phyloP scores from a whole-genome alignment of 1,140 invertebrate genomes.

The Pteromalus puparum region DNA sequence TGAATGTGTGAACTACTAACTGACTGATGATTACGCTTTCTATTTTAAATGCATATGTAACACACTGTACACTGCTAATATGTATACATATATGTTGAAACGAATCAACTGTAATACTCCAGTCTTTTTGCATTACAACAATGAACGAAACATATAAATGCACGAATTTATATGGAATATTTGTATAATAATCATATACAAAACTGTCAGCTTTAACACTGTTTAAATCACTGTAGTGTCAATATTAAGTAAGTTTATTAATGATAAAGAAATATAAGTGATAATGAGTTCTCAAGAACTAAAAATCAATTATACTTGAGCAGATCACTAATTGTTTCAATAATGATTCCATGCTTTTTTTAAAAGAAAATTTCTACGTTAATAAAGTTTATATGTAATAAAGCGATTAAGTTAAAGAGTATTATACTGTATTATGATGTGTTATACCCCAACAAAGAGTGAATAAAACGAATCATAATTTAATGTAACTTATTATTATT shows the following conservation, averaged over 20 bases:
- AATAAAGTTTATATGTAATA: not conserved
- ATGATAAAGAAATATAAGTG: not conserved
- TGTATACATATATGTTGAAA: slow-evolving; percentile 10
- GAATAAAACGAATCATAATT: not conserved
- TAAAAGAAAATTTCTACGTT: not conserved
- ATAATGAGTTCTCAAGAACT: not conserved
- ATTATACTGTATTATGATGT: not conserved
- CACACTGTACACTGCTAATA: slow-evolving; percentile 39
- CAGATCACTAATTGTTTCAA: not conserved
- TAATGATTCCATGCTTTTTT: not conserved
- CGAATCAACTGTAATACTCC: slow-evolving; percentile 17
- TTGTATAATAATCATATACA: slow-evolving; percentile 34
- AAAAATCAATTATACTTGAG: not conserved
- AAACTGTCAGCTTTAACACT: slow-evolving; percentile 35
- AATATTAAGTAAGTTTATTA: not conserved
- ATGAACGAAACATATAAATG: slow-evolving; percentile 28
- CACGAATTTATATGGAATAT: slow-evolving; percentile 36
- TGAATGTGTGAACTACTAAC: slow-evolving; percentile 54
- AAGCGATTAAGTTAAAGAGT: not conserved
- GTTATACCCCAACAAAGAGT: not conserved
- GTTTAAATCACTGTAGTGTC: not conserved
- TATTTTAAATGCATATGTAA: slow-evolving; percentile 54
- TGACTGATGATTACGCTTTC: slow-evolving; percentile 62
- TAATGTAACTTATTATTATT: not conserved
- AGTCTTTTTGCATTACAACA: slow-evolving; percentile 29